A percentile compares a stretch with the other conserved stretches of the same genome.
Evolutionary conservation across 2,113 vertebrate species (phyloP).

Genomic region (Dissostichus mawsoni): DNA sequence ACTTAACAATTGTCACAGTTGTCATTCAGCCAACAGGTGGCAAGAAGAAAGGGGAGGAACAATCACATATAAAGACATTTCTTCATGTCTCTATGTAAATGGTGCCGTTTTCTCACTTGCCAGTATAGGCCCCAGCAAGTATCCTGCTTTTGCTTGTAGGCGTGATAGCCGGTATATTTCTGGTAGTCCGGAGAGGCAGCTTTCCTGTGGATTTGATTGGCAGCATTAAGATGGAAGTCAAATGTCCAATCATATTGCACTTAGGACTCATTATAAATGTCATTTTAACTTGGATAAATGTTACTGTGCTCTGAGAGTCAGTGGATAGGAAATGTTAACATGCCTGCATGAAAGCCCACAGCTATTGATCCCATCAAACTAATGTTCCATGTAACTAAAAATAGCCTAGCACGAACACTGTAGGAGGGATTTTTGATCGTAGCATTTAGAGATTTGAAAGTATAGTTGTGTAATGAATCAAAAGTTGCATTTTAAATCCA

Average conservation of each 20-base stretch:
- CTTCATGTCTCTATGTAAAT: slow-evolving; percentile 46
- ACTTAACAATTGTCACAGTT: slow-evolving; percentile 66
- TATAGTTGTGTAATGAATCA: too few relatives aligned
- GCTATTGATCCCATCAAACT: slow-evolving; percentile 16
- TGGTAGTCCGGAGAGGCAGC: slow-evolving; percentile 44
- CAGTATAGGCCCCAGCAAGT: slow-evolving; percentile 3
- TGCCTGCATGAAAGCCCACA: slow-evolving; percentile 18
- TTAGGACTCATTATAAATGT: slow-evolving; percentile 47
- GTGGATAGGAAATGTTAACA: slow-evolving; percentile 19
- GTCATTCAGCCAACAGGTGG: slow-evolving; percentile 62
- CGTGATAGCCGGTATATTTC: neutral
- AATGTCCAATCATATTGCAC: slow-evolving; percentile 35
- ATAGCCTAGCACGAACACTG: slow-evolving; percentile 2
- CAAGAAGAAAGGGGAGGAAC: slow-evolving; percentile 40
- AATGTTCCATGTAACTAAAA: slow-evolving; percentile 15
- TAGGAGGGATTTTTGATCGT: neutral
- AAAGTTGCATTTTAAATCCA: neutral
- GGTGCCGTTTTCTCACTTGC: slow-evolving; percentile 1
- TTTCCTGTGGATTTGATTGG: slow-evolving; percentile 53
- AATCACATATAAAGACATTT: slow-evolving; percentile 36
- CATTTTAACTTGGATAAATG: slow-evolving; percentile 54
- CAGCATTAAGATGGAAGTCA: slow-evolving; percentile 31
- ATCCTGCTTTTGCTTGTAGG: slow-evolving; percentile 22
- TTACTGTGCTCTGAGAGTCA: slow-evolving; percentile 37
- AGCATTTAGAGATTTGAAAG: neutral